Evolutionary conservation across 2,797 vertebrate species (phyloP).

Genomic region (Microcaecilia unicolor): DNA sequence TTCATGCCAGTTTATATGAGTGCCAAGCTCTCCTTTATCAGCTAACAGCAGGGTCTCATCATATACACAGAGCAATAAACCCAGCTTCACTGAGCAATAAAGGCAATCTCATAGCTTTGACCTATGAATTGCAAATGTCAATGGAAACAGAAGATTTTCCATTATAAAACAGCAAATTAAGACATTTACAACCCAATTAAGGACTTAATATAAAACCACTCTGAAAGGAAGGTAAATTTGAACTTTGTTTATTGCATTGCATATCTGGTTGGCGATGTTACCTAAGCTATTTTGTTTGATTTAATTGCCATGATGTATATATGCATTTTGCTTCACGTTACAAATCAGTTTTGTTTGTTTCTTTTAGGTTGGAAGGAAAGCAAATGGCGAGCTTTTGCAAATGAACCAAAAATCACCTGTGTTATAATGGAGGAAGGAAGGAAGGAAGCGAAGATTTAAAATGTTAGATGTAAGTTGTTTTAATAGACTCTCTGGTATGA

Average conservation of each 20-base stretch:
- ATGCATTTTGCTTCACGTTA: no score
- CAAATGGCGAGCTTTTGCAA: no score
- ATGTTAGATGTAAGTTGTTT: no score
- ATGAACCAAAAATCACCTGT: no score
- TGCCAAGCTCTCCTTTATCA: conserved; percentile 2
- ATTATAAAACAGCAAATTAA: conserved; percentile 25
- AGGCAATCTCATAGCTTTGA: conserved; percentile 24
- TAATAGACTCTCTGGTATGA: no score
- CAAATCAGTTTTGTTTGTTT: background rate
- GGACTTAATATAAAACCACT: conserved; percentile 4
- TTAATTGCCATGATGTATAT: no score
- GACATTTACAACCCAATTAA: conserved; percentile 20
- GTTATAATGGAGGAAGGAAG: no score
- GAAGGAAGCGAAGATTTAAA: no score
- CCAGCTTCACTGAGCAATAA: conserved; percentile 22
- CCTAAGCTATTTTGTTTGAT: no score
- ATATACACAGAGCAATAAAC: conserved; percentile 19
- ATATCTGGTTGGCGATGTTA: background rate
- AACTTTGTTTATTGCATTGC: conserved; percentile 13
- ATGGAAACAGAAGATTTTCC: conserved; percentile 23
- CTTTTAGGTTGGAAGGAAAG: background rate
- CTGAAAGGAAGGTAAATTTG: conserved; percentile 17
- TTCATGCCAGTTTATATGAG: conserved; percentile 5
- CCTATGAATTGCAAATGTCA: conserved; percentile 32
- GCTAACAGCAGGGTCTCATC: background rate